Evolutionary conservation across 1,140 invertebrate genomes (phyloP).

Genomic region (Leptopilina boulardi): DNA sequence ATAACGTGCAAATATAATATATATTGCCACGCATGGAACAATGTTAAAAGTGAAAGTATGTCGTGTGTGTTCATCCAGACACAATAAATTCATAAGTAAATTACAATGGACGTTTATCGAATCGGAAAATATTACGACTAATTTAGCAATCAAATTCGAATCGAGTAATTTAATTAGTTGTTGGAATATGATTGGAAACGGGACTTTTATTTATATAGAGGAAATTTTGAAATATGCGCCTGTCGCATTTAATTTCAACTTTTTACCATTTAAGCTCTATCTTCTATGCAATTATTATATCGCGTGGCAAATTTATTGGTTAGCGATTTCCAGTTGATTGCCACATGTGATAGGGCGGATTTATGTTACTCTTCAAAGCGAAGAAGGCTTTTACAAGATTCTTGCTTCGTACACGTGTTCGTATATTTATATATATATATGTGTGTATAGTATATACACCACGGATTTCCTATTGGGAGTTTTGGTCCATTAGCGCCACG

Average conservation of each 20-base stretch:
- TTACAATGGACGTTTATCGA: background rate
- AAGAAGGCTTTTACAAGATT: slow-evolving; percentile 12
- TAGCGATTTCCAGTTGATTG: slow-evolving; percentile 2
- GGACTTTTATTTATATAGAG: background rate
- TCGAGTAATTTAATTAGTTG: slow-evolving; percentile 15
- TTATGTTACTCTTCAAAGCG: slow-evolving; percentile 15
- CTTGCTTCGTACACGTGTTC: slow-evolving; percentile 21
- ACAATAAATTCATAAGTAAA: slow-evolving; percentile 1
- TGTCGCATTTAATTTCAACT: slow-evolving; percentile 16
- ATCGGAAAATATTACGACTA: background rate
- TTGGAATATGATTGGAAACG: background rate
- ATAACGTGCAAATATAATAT: background rate
- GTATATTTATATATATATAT: background rate
- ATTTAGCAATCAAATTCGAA: slow-evolving; percentile 24
- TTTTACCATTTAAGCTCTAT: slow-evolving; percentile 14
- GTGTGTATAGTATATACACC: no score
- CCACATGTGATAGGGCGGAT: slow-evolving; percentile 24
- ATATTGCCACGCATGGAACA: background rate
- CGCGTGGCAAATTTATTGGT: slow-evolving; percentile 9
- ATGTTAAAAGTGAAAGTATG: slow-evolving; percentile 11
- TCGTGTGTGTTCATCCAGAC: background rate
- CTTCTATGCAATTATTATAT: slow-evolving; percentile 23
- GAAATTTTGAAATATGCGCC: slow-evolving; percentile 16
- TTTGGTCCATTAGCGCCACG: slow-evolving; percentile 58
- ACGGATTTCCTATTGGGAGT: slow-evolving; percentile 24